Percentiles rank a stretch among this genome's conserved stretches.
These are phyloP conservation scores for Dryococelus australis DNA, from an alignment of 2,888 invertebrate species.

Conservation along the genomic window DNA sequence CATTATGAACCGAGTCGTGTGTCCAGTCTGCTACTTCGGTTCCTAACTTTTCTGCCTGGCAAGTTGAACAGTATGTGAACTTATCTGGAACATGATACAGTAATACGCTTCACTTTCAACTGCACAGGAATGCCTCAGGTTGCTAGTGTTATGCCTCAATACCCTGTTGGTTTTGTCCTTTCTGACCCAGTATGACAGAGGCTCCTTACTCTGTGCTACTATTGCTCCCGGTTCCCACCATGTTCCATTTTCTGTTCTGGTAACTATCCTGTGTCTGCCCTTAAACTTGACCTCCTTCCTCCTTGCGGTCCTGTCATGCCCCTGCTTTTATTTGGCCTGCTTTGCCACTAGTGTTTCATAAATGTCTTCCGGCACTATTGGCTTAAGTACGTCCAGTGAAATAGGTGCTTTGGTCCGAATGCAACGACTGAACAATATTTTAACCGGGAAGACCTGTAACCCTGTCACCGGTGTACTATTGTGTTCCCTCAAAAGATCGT, in stretches of 20 bases:
- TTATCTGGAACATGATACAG: neutral
- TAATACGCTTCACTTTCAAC: neutral
- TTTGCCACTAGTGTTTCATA: neutral
- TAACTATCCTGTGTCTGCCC: neutral
- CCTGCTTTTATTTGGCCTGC: neutral
- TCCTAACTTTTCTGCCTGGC: neutral
- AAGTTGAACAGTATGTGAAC: neutral
- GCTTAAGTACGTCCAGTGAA: neutral
- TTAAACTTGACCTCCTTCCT: neutral
- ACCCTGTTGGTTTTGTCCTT: neutral
- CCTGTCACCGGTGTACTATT: neutral
- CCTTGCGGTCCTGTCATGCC: too few species aligned
- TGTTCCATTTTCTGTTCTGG: neutral
- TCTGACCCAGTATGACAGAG: neutral
- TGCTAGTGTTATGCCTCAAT: neutral
- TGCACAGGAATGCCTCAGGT: neutral
- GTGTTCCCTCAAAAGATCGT: neutral
- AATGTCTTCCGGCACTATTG: neutral
- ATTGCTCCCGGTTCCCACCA: neutral
- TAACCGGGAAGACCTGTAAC: neutral
- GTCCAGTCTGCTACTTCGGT: neutral
- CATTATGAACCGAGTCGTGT: neutral
- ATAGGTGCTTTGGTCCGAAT: neutral
- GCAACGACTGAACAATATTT: neutral
- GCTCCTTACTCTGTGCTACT: neutral